phyloP scores from a whole-genome alignment of 2,797 vertebrate species.

The Alectoris magna region DNA sequence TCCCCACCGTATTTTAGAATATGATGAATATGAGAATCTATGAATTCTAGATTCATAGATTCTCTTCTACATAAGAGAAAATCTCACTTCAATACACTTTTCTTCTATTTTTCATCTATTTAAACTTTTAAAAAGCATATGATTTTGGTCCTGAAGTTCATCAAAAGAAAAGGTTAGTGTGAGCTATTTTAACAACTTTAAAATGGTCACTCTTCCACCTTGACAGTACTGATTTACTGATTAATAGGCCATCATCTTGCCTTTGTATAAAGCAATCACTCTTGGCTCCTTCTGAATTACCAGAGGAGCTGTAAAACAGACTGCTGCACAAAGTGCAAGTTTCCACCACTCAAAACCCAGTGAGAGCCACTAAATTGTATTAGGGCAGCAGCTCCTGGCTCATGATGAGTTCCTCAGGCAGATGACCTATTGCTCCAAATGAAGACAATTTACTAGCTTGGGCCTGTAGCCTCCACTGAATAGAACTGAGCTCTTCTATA shows the following conservation, averaged over 20 bases:
- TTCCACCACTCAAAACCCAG: not conserved
- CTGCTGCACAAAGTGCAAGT: not conserved
- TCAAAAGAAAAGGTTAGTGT: not conserved
- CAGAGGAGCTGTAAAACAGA: not conserved
- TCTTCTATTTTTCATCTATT: not conserved
- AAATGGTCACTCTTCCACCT: not conserved
- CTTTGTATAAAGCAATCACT: not conserved
- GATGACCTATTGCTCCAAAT: not conserved
- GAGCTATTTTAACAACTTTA: not conserved
- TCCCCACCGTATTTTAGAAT: not conserved
- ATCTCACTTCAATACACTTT: not conserved
- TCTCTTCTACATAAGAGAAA: not conserved
- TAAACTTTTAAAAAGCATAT: not conserved
- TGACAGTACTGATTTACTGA: not conserved
- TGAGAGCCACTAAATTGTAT: not conserved
- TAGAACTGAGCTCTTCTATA: not conserved
- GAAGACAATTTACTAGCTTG: not conserved
- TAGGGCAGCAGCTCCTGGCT: not conserved
- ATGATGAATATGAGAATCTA: too few relatives aligned
- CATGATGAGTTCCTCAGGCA: not conserved
- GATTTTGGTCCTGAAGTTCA: not conserved
- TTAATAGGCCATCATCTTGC: slow-evolving; percentile 17
- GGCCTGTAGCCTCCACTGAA: not conserved
- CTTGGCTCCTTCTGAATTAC: not conserved
- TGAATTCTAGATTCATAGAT: not conserved